Evolutionary conservation across 2,113 vertebrate genomes (phyloP), one percentile per base, ranked within the genome.

Genomic region (Odontophorus gujanensis): DNA sequence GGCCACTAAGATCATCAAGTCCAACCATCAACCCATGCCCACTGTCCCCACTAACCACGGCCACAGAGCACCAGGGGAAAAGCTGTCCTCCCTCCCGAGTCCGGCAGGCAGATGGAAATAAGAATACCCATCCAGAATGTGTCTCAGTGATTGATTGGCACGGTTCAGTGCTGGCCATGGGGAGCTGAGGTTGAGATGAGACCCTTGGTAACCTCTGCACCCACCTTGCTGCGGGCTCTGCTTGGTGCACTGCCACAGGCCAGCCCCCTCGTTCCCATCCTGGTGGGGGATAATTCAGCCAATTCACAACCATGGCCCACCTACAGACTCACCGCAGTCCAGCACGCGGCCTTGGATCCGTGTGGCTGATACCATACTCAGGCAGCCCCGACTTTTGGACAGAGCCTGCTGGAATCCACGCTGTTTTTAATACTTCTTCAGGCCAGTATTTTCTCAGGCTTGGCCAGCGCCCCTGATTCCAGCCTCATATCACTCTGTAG

Each of bases 371-470:
- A 84, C 58, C 58, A 7, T 77, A 42, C 2, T 0, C 63, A 76
- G 48, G 69, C 42, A 51, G 36, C 18, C 79, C 61, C 36, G 58
- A 36, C 30, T 68, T 77, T 84, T 93, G 87, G 83, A 87, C 25
- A 22, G 74, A 85, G 87, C 42, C 42, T 62, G 45, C 59, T 95
- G 93, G 87, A 93, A 81, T 63, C 71, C 30, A 40, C 4, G 6
- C 75, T 85, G 59, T 11, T 95, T 95, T 95, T 68, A 87, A 69
- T 77, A 17, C 74, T 84, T 57, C 78, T 63, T 47, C 80, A 84
- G 74, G 79, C 90, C 83, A 90, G 78, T 67, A 53, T 92, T 90
- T 90, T 36, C 90, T 81, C 75, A 30, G 65, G 28, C 79, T 90
- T 95, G 93, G 93, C 90, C 83, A 62, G 65, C 11, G 0, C 75